Conservation (phyloP, 1,140 invertebrate species). For the Dendroctonus valens region DNA sequence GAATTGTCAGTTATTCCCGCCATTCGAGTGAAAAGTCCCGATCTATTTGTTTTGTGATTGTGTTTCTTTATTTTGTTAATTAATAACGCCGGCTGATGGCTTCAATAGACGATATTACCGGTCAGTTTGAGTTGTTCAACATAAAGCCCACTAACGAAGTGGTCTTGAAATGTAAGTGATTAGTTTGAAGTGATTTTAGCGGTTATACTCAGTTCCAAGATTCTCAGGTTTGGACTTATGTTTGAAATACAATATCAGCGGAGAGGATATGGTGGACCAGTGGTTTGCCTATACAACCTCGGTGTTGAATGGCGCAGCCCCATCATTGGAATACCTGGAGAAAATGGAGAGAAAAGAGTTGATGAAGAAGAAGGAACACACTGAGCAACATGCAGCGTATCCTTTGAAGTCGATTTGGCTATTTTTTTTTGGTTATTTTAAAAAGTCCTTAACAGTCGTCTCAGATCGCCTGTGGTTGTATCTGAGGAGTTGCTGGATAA, state of each 20-base stretch:
- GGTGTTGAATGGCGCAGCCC: constrained; percentile 57
- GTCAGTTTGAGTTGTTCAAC: constrained; percentile 23
- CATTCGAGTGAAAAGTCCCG: no score
- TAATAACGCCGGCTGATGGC: neutral
- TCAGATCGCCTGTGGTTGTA: neutral
- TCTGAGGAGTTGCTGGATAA: neutral
- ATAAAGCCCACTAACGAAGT: constrained; percentile 7
- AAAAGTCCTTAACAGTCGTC: neutral
- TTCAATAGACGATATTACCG: constrained; percentile 20
- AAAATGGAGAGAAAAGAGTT: constrained; percentile 64
- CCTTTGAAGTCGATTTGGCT: constrained; percentile 4
- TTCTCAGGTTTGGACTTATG: constrained; percentile 59
- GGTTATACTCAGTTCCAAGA: neutral
- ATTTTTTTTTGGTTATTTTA: neutral
- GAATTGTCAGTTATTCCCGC: no score
- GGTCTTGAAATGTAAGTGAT: constrained; percentile 19
- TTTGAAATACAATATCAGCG: constrained; percentile 55
- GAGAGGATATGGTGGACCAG: constrained; percentile 64
- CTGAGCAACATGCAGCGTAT: constrained; percentile 8
- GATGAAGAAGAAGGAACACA: constrained; percentile 47
- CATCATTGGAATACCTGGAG: constrained; percentile 56
- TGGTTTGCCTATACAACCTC: constrained; percentile 67
- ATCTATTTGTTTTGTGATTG: no score
- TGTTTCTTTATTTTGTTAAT: no score
- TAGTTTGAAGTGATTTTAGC: neutral